phyloP scores from a whole-genome alignment of 2,888 invertebrate genomes.

The Eudemis profundana region DNA sequence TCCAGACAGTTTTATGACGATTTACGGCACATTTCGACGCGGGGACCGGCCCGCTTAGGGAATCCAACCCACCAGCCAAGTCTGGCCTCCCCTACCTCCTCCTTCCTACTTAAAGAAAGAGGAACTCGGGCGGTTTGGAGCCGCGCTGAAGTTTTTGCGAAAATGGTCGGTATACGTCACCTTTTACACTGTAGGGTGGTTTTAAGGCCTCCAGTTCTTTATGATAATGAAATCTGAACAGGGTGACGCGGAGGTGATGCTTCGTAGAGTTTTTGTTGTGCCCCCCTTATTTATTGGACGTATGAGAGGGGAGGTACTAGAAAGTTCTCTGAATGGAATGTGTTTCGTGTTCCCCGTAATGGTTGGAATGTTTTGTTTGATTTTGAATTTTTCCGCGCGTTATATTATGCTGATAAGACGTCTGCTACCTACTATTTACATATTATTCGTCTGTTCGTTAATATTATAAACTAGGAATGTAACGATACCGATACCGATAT shows the following conservation, averaged over 20 bases:
- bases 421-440: background rate
- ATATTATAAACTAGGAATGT: no score
- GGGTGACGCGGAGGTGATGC: conserved; percentile 84
- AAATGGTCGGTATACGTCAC: conserved; percentile 58
- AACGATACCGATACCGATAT: no score
- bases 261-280: conserved; percentile 83
- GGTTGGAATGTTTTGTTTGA: conserved; percentile 57
- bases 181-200: conserved; percentile 74
- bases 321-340: conserved; percentile 78
- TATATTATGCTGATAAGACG: conserved; percentile 14
- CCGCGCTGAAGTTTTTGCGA: conserved; percentile 46
- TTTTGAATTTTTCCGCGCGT: conserved; percentile 38
- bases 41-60: conserved; percentile 70
- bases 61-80: conserved; percentile 67
- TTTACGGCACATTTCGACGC: conserved; percentile 86
- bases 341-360: conserved; percentile 72
- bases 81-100: conserved; percentile 54
- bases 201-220: conserved; percentile 85
- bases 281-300: conserved; percentile 82
- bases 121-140: conserved; percentile 38
- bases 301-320: conserved; percentile 74
- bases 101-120: conserved; percentile 36
- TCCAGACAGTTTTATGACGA: conserved; percentile 90
- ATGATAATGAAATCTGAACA: conserved; percentile 86
- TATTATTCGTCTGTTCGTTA: background rate